phyloP scores from a whole-genome alignment of 2,888 invertebrate species.

The Endomychus coccineus region DNA sequence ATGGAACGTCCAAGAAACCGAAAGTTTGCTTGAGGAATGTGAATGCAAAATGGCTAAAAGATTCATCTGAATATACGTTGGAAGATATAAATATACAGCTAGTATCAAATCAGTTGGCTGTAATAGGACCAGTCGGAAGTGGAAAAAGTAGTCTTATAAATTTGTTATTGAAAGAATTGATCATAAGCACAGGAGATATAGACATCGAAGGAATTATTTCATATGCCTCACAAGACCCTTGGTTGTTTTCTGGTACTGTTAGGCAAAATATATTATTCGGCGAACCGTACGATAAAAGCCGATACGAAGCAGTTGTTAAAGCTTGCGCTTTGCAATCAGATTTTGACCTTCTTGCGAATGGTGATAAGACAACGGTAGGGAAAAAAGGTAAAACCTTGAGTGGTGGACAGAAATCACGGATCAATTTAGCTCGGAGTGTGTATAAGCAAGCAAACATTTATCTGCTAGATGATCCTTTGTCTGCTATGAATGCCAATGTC shows the following conservation, averaged over 20 bases:
- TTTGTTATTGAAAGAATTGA: no score
- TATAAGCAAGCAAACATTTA: constrained; percentile 73
- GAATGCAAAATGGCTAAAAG: constrained; percentile 57
- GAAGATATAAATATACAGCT: constrained; percentile 43
- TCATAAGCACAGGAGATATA: no score
- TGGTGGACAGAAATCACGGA: constrained; percentile 78
- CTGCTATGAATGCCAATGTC: no score
- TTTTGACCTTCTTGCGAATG: constrained; percentile 64
- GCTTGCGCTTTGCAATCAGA: constrained; percentile 62
- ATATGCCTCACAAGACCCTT: no score
- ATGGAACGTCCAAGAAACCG: no score
- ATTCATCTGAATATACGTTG: constrained; percentile 37
- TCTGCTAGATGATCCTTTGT: constrained; percentile 72
- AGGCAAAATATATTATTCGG: no score
- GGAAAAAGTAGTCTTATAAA: no score
- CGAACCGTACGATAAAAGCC: constrained; percentile 50
- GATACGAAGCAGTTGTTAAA: constrained; percentile 55
- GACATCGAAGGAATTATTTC: no score
- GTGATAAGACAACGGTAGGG: constrained; percentile 72
- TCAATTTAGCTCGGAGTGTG: constrained; percentile 69
- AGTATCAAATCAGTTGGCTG: constrained; percentile 42
- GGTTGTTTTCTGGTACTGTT: no score
- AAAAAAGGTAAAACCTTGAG: constrained; percentile 75
- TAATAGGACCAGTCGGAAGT: constrained; percentile 64
- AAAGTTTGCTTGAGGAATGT: constrained; percentile 55